These are phyloP conservation scores for Brachionus paranguensis DNA, from an alignment of 1,140 invertebrate species.

Conservation along the genomic window DNA sequence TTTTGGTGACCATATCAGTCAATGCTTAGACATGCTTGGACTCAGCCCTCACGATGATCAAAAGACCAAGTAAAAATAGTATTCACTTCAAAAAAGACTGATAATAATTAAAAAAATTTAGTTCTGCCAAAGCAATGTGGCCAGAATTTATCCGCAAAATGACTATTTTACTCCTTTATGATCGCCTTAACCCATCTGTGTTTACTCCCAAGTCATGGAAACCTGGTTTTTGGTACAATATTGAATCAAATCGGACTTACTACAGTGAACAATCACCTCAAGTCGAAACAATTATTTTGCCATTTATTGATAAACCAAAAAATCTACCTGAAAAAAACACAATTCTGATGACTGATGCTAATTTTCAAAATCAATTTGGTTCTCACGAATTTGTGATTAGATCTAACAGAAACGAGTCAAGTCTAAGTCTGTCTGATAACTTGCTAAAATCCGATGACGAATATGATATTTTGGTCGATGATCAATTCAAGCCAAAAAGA, in stretches of 20 bases:
- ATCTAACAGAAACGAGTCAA: neutral
- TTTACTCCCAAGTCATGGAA: constrained; percentile 11
- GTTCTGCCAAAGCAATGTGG: constrained; percentile 31
- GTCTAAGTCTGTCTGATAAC: neutral
- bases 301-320: neutral
- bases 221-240: neutral
- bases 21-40: constrained; percentile 6
- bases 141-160: constrained; percentile 36
- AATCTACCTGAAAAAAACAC: neutral
- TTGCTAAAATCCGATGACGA: neutral
- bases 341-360: neutral
- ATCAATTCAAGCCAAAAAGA: neutral
- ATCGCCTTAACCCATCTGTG: neutral
- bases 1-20: neutral
- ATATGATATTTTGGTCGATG: neutral
- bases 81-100: no score
- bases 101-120: neutral
- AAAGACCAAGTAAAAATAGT: neutral
- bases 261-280: neutral
- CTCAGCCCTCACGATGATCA: neutral
- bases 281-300: neutral
- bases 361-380: neutral
- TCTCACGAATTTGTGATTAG: constrained; percentile 24
- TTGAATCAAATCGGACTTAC: neutral
- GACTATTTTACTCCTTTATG: neutral